Evolutionary conservation across 2,888 invertebrate genomes (phyloP).

Genomic region (Cacoxenus indagator): DNA sequence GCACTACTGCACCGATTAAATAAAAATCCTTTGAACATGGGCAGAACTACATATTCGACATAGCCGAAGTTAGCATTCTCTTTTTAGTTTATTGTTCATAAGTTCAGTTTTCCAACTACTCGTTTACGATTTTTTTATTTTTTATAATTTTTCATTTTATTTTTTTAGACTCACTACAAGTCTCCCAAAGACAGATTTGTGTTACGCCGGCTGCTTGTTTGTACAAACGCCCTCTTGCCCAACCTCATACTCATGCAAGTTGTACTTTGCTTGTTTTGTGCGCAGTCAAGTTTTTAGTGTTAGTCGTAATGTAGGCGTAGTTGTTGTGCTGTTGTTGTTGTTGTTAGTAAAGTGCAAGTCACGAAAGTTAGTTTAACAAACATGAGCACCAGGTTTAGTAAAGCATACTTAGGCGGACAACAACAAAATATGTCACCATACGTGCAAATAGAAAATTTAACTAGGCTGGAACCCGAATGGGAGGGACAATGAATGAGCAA

Average conservation of each 20-base stretch:
- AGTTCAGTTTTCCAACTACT: background rate
- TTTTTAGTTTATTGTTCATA: too few relatives aligned
- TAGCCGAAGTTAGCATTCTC: too few relatives aligned
- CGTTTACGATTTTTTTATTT: background rate
- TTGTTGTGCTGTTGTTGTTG: background rate
- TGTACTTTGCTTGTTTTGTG: background rate
- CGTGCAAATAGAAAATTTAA: background rate
- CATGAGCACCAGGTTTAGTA: slow-evolving; percentile 34
- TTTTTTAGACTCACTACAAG: background rate
- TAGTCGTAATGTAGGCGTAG: background rate
- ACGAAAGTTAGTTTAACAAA: slow-evolving; percentile 56
- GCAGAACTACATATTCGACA: too few relatives aligned
- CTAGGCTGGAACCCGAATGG: background rate
- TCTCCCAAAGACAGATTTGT: background rate
- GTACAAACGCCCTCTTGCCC: background rate
- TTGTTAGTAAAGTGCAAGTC: slow-evolving; percentile 37
- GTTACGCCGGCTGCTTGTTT: background rate
- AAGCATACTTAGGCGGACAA: background rate
- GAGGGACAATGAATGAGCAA: background rate
- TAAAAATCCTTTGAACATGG: too few relatives aligned
- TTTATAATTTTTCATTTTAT: background rate
- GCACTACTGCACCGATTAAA: too few relatives aligned
- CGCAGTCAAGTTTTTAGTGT: background rate
- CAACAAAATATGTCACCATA: background rate
- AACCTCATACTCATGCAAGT: background rate